Evolutionary conservation across 1,140 invertebrate genomes (phyloP), one percentile per base, ranked within the genome.

Genomic region (Spodoptera frugiperda): DNA sequence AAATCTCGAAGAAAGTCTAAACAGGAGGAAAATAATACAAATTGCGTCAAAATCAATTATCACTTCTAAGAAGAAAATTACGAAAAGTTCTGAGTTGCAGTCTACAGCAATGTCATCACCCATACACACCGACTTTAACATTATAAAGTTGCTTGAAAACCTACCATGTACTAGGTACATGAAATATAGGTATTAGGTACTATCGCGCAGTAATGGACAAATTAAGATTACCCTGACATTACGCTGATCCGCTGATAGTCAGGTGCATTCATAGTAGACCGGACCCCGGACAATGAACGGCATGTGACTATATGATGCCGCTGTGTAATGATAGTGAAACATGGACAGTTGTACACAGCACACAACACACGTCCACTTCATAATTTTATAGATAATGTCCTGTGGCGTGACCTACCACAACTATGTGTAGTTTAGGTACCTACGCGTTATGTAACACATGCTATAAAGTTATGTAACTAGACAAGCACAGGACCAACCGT

Each of bases 381-480:
- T 49, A 44, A 63, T 63, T 33, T 33, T 49, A 48, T n/a, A 67
- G 44, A 67, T 49, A 48, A 67, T 67, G 19, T 67, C 63, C 63
- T 67, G 44, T 11, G 54, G 10, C 21, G 39, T 19, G 63, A 67
- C 63, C 63, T 67, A 25, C 63, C 63, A 46, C 63, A 67, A 67
- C 15, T 33, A 15, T 44, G 59, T 49, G 21, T 39, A 39, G 33
- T 10, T 10, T 9, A 39, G 33, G 33, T 21, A 21, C n/a, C 11
- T 15, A 51, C 61, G 6, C 15, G 44, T 67, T 49, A 46, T 67
- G 44, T 67, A 49, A 67, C 63, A 21, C 17, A 14, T 51, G 14
- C n/a, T n/a, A 33, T 25, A 12, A 9, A 48, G 61, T 67, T 21
- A 49, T 15, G 63, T 49, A 61, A 61, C 11, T 0, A 51, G 63